Base-by-base conservation (phyloP, 2,888 invertebrate genomes). In the Uropetala carovei region DNA sequence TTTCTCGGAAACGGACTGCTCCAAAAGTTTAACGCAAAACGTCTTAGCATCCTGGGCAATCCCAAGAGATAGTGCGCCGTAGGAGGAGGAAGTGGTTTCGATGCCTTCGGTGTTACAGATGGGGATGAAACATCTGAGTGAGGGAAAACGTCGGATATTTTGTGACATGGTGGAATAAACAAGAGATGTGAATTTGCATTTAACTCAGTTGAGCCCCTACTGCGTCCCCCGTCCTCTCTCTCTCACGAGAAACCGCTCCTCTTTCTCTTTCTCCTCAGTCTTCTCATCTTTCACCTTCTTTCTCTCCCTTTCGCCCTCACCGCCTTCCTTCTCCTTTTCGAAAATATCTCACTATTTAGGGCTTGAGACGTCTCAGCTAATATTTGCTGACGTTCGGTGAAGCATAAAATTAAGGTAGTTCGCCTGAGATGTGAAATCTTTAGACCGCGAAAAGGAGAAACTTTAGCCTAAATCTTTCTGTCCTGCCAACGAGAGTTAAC, bases 161-260 rank as follows among this genome's bases (percentile, higher is more conserved):
- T 75, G 75, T 75, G 75, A 75, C 75, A 27, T 75, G 75, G 75
- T 18, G 75, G 75, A 75, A 75, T 75, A 75, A 75, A 75, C 75
- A 75, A 22, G 22, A 75, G 75, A 27, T 22, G 75, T 11, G 75
- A 75, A 75, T 75, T 75, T 75, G 75, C 75, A 75, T 75, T 75
- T 75, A 75, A 27, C 75, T 75, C 75, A 27, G 43, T 43, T 43
- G 43, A 43, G 5, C 3, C 1, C 3, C 3, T 43, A 43, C 43
- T 43, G 43, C 43, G 1, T 43, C 43, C 43, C 43, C 43, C n/a
- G n/a, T n/a, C n/a, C n/a, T n/a, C 43, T 43, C 43, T 5, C 43
- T 3, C 43, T 43, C 43, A 43, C 43, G 43, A 43, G 43, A 43
- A 43, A 43, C 3, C 43, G 43, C 43, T 43, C 43, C 43, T 5